Evolutionary conservation across 2,888 invertebrate genomes (phyloP).

Genomic region (Eulithis testata): DNA sequence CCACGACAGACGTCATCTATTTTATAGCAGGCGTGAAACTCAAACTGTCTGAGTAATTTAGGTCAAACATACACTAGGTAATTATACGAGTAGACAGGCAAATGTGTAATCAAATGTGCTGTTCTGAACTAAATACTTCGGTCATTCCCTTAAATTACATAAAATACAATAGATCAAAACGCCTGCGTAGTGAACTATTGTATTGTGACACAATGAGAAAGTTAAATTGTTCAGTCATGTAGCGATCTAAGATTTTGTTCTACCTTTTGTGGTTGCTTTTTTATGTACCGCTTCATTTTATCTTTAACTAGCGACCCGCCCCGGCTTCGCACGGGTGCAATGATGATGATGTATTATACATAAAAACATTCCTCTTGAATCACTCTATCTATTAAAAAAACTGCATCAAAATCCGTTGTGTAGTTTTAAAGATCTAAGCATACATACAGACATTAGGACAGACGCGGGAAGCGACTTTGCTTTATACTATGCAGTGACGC

Average conservation of each 20-base stretch:
- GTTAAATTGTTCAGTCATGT: slow-evolving; percentile 3
- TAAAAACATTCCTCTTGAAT: no score
- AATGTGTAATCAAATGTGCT: slow-evolving; percentile 9
- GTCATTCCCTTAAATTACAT: slow-evolving; percentile 2
- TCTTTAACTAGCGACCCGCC: no score
- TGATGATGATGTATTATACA: no score
- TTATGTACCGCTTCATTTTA: not conserved
- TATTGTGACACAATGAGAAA: slow-evolving; percentile 12
- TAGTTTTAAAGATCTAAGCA: no score
- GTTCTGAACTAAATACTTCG: not conserved
- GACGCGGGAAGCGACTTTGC: no score
- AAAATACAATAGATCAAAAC: no score
- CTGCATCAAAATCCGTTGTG: no score
- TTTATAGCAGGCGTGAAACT: slow-evolving; percentile 13
- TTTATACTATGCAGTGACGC: no score
- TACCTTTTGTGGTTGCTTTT: not conserved
- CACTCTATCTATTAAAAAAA: no score
- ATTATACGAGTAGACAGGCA: slow-evolving; percentile 6
- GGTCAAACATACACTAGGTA: slow-evolving; percentile 14
- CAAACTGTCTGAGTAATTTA: slow-evolving; percentile 7
- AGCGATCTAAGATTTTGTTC: not conserved
- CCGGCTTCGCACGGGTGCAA: no score
- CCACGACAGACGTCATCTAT: not conserved
- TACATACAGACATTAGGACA: no score
- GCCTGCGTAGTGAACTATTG: slow-evolving; percentile 4